Conservation (phyloP, 2,888 invertebrate genomes). For the Amiota mariae region DNA sequence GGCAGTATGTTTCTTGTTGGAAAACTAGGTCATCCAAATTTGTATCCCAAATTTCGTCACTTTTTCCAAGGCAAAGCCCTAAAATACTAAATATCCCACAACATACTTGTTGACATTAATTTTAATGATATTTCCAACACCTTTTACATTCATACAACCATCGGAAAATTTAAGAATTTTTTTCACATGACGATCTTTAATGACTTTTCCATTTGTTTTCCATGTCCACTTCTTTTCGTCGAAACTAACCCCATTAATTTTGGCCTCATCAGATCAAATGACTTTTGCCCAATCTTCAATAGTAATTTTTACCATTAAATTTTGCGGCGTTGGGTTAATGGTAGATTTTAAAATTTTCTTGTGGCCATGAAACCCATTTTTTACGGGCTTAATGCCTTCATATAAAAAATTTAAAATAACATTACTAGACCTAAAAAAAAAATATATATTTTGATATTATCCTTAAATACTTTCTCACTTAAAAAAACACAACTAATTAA, state of each 20-base stretch:
- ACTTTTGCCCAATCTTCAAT: neutral
- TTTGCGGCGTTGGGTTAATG: neutral
- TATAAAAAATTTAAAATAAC: neutral
- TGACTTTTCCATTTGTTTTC: neutral
- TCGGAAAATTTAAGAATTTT: neutral
- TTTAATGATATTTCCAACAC: too few relatives aligned
- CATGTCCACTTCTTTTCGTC: neutral
- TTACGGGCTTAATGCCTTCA: neutral
- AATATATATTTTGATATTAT: too few relatives aligned
- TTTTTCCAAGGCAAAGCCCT: too few relatives aligned
- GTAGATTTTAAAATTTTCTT: too few relatives aligned
- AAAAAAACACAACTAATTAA: neutral
- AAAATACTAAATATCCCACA: too few relatives aligned
- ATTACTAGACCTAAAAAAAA: neutral
- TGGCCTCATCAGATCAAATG: neutral
- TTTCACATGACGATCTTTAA: neutral
- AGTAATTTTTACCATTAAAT: neutral
- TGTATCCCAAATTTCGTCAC: too few relatives aligned
- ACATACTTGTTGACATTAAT: too few relatives aligned
- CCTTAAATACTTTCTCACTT: neutral
- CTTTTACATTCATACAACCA: neutral
- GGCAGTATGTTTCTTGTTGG: too few relatives aligned
- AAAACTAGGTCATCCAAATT: too few relatives aligned
- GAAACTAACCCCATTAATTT: neutral
- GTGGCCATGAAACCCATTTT: neutral